Percentiles rank a stretch among this genome's conserved stretches.
phyloP scores from a whole-genome alignment of 2,113 vertebrate genomes.

The Circaetus cinerascens region DNA sequence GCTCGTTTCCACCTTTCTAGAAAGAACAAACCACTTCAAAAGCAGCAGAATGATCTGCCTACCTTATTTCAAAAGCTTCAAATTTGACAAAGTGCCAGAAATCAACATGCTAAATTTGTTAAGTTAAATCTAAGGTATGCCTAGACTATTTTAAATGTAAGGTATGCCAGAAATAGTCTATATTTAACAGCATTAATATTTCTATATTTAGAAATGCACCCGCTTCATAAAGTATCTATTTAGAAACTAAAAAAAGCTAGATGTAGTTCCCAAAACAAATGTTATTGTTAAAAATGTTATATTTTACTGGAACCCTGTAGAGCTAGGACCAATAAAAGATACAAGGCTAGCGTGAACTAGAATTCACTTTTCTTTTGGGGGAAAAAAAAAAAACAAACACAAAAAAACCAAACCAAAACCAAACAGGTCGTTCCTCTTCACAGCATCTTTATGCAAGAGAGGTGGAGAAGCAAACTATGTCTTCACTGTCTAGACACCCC shows the following conservation, averaged over 20 bases:
- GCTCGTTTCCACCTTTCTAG: not conserved
- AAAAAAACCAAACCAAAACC: not conserved
- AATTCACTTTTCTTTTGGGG: not conserved
- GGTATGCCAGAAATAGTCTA: not conserved
- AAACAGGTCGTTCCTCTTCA: not conserved
- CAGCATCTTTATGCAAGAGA: not conserved
- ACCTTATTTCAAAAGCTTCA: not conserved
- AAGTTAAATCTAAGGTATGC: not conserved
- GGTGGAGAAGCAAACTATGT: not conserved
- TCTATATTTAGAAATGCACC: not conserved
- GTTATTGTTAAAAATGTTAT: not conserved
- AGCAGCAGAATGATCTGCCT: not conserved
- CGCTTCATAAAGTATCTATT: not conserved
- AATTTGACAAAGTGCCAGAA: not conserved
- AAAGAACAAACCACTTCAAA: constrained; percentile 33
- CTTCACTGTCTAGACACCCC: not conserved
- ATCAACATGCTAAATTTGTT: not conserved
- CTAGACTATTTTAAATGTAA: not conserved
- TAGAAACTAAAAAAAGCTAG: not conserved
- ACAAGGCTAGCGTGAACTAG: not conserved
- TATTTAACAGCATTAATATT: not conserved
- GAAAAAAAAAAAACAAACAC: not conserved
- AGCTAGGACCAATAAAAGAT: not conserved
- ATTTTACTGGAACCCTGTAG: not conserved
- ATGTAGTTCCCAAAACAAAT: not conserved